Evolutionary conservation across 2,797 vertebrate species (phyloP), one percentile per base, ranked within the genome.

Genomic region (Coilia nasus): DNA sequence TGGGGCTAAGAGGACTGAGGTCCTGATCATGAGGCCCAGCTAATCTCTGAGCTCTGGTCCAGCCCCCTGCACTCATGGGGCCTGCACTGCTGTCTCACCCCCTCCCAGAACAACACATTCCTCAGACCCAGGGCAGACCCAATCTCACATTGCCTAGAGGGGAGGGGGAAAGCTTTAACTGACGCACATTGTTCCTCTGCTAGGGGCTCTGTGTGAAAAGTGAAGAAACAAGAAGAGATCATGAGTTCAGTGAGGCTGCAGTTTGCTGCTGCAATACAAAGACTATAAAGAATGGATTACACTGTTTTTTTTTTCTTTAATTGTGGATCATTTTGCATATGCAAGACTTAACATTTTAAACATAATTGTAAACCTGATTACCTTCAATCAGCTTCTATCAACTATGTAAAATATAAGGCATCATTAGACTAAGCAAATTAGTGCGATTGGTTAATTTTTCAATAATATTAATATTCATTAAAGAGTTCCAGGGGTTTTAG

Each of bases 11-110:
- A 31, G 83, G 47, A 82, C 82, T 82, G 41, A 85, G 82, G 41
- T 85, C 84, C 50, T 86, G 75, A 71, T 88, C 89, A 86, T 85
- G 87, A 87, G 82, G 46, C 85, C 86, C 83, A 84, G 85, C 87
- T 90, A 84, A 86, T 88, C 71, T 85, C 67, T 62, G 56, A 83
- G 59, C 44, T 54, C 81, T 83, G 60, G 83, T 80, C 59, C 82
- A 87, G 56, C 75, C 81, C 81, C 35, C 78, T 35, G 84, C 67
- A 78, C 67, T 86, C 86, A 88, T 86, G 82, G 86, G 46, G 54
- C 67, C 35, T 59, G 82, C 23, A 46, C 57, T 44, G 71, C 71
- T 75, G 28, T 17, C 28, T 78, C 71, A 44, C 71, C 35, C 28
- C 31, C 31, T 21, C 17, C 71, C 71, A 78, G 35, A 78, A 78